Conservation (phyloP, 2,888 invertebrate genomes). For the Petrophora chlorosata region DNA sequence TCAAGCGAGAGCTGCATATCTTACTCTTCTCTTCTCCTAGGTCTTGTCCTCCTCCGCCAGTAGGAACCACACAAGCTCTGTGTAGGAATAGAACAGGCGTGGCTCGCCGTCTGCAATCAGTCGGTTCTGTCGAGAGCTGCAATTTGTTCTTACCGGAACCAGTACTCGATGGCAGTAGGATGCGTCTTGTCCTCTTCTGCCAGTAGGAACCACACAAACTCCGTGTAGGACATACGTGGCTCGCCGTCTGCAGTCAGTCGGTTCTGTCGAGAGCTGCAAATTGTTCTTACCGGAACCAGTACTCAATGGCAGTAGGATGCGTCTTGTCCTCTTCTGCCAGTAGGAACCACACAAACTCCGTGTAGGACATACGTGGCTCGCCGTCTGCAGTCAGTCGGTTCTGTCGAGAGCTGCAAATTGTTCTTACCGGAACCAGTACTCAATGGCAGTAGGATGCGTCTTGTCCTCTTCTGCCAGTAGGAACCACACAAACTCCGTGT, state of each 20-base stretch:
- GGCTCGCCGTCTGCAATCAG: constrained; percentile 83
- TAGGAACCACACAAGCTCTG: no score
- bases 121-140: no score
- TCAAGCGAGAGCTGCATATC: no score
- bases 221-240: constrained; percentile 97
- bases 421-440: not conserved
- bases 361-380: constrained; percentile 89
- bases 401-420: not conserved
- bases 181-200: constrained; percentile 99
- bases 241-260: constrained; percentile 81
- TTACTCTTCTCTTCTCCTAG: no score
- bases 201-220: constrained; percentile 99
- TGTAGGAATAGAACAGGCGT: no score
- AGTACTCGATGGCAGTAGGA: constrained; percentile 96
- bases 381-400: no score
- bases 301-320: constrained; percentile 96
- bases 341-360: constrained; percentile 99
- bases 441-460: no score
- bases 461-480: not conserved
- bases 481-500: not conserved
- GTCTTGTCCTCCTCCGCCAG: no score
- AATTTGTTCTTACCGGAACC: constrained; percentile 90
- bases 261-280: no score
- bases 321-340: constrained; percentile 99
- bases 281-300: constrained; percentile 87